phyloP scores from a whole-genome alignment of 92 coral and sea anemone species.

The Bergia sp. region DNA sequence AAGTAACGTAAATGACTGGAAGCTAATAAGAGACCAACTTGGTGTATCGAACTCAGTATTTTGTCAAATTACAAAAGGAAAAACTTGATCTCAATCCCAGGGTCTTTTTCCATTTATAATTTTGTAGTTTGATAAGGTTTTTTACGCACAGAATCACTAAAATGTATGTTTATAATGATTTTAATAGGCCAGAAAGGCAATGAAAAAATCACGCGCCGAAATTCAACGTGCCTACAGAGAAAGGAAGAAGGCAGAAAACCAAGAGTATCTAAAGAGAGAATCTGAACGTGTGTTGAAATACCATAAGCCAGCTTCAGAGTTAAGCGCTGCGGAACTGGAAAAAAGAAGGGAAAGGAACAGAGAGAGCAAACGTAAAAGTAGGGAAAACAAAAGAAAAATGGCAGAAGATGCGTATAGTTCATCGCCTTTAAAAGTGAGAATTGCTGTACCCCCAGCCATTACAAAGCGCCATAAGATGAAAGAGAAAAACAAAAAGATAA shows the following conservation, averaged over 20 bases:
- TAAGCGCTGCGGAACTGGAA: slow-evolving; percentile 24
- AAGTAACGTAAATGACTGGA: slow-evolving; percentile 13
- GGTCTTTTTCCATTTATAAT: background rate
- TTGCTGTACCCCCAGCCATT: slow-evolving; percentile 14
- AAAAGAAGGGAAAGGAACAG: slow-evolving; percentile 47
- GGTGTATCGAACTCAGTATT: background rate
- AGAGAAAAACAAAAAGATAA: slow-evolving; percentile 39
- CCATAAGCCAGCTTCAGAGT: slow-evolving; percentile 22
- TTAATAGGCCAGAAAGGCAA: slow-evolving; percentile 29
- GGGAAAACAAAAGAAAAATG: slow-evolving; percentile 45
- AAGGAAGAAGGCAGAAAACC: slow-evolving; percentile 37
- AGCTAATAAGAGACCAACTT: slow-evolving; percentile 12
- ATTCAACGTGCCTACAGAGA: slow-evolving; percentile 54
- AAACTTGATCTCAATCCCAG: background rate
- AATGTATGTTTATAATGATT: slow-evolving; percentile 17
- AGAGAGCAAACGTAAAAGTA: slow-evolving; percentile 46
- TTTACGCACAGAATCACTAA: background rate
- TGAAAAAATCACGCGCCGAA: slow-evolving; percentile 52
- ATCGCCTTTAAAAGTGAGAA: slow-evolving; percentile 14
- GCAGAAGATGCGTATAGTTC: slow-evolving; percentile 15
- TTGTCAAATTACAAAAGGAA: background rate
- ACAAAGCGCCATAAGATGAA: slow-evolving; percentile 23
- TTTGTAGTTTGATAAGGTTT: background rate
- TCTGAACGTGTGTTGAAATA: slow-evolving; percentile 47
- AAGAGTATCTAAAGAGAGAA: slow-evolving; percentile 35